A percentile compares a stretch with the other conserved stretches of the same genome.
These are phyloP conservation scores for Dendroctonus valens DNA, from an alignment of 1,140 invertebrate species.

Conservation along the genomic window DNA sequence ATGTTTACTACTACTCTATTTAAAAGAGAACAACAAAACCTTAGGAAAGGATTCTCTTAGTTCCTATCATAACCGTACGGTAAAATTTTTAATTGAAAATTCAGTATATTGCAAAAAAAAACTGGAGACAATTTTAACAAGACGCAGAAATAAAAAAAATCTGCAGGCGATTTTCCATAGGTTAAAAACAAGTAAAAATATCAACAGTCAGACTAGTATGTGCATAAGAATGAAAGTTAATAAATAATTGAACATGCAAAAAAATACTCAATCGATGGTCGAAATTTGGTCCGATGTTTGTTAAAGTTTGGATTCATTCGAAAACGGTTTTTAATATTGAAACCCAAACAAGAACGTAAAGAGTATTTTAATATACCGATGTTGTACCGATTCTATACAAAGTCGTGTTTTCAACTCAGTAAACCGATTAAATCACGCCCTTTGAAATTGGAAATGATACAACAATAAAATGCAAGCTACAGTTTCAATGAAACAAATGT, in stretches of 20 bases:
- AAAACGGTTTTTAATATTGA: slow-evolving; percentile 10
- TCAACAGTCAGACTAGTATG: background rate
- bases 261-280: background rate
- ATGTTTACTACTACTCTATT: too few species aligned
- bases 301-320: background rate
- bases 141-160: background rate
- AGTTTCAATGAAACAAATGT: too few species aligned
- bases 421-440: background rate
- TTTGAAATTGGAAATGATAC: slow-evolving; percentile 1
- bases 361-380: slow-evolving; percentile 11
- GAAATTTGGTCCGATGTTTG: background rate
- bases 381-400: slow-evolving; percentile 9
- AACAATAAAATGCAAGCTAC: too few species aligned
- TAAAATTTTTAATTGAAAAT: too few species aligned
- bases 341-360: background rate
- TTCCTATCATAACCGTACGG: too few species aligned
- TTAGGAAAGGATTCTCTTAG: too few species aligned
- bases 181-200: background rate
- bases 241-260: too few species aligned
- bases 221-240: too few species aligned
- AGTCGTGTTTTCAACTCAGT: slow-evolving; percentile 3
- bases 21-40: too few species aligned
- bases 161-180: background rate
- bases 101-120: too few species aligned
- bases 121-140: too few species aligned